A percentile compares a stretch with the other conserved stretches of the same genome.
These are phyloP conservation scores for Molossus alvarezi DNA, from an alignment of 2,797 vertebrate species.

Conservation along the genomic window DNA sequence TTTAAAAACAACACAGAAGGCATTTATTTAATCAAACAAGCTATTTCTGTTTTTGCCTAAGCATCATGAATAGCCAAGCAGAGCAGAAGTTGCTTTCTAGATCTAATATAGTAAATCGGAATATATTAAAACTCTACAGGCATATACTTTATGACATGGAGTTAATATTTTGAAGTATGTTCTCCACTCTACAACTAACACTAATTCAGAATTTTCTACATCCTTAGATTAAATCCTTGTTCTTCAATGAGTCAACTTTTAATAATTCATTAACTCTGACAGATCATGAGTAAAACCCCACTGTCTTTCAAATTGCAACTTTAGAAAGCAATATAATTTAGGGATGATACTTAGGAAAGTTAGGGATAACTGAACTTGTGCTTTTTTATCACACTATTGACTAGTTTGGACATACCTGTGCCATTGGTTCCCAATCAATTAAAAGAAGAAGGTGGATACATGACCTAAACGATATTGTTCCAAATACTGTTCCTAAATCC, in stretches of 20 bases:
- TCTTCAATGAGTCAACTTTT: neutral
- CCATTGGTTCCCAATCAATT: neutral
- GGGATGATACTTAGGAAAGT: neutral
- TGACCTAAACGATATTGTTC: neutral
- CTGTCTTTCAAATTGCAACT: neutral
- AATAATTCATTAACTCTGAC: neutral
- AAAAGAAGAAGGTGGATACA: neutral
- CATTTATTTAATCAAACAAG: slow-evolving; percentile 30
- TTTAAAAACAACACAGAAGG: neutral
- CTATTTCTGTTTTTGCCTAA: neutral
- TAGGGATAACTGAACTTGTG: neutral
- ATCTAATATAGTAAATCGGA: neutral
- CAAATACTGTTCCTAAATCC: neutral
- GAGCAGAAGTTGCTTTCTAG: neutral
- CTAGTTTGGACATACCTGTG: neutral
- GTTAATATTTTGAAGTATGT: neutral
- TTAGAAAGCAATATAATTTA: neutral
- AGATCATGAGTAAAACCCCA: neutral
- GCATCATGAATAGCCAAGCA: neutral
- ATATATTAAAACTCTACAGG: neutral
- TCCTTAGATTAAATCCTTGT: neutral
- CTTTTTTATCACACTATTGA: neutral
- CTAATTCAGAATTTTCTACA: neutral
- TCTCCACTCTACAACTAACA: neutral
- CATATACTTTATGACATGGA: neutral